Evolutionary conservation across 2,797 vertebrate species (phyloP), one percentile per base, ranked within the genome.

Genomic region (Tamandua tetradactyla): DNA sequence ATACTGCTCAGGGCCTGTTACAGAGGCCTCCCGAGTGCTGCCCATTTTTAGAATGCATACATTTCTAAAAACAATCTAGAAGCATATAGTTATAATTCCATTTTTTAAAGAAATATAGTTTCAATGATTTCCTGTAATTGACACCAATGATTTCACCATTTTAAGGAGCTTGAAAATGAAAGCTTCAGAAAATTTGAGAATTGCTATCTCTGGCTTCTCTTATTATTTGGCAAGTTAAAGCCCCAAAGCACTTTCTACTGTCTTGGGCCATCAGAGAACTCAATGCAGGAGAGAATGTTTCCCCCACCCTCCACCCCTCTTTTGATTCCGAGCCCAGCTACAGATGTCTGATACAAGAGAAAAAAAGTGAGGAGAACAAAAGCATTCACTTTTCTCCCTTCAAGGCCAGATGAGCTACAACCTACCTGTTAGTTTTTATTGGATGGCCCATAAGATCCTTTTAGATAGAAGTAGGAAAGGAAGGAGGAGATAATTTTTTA

Each of bases 261-360:
- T 27, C 57, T 37, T 79, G 14, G 66, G 52, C n/a, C 49, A 75
- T 11, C 75, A 68, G n/a, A 84, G 84, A 96, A 75, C 18, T 69
- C 49, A 87, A 40, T n/a, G 74, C 23, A 80, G 52, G 62, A 27
- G 87, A n/a, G 59, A 79, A 75, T 62, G 2, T 80, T 88, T 30
- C 75, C n/a, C 3, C 13, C 4, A 7, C 17, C 92, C 8, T 3
- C 3, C 1, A 52, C 35, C 7, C 2, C 40, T 80, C 37, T 93
- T 90, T 69, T 92, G n/a, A 76, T 84, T 93, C 40, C 84, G 30
- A 95, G n/a, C n/a, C n/a, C n/a, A n/a, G n/a, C n/a, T 37, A 18
- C 87, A n/a, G n/a, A n/a, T n/a, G n/a, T n/a, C 30, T 59, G n/a
- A 87, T 20, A 57, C 27, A 90, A 93, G 37, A 80, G 37, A 92